phyloP scores from a whole-genome alignment of 2,888 invertebrate species.

The Cephus rjabovi region DNA sequence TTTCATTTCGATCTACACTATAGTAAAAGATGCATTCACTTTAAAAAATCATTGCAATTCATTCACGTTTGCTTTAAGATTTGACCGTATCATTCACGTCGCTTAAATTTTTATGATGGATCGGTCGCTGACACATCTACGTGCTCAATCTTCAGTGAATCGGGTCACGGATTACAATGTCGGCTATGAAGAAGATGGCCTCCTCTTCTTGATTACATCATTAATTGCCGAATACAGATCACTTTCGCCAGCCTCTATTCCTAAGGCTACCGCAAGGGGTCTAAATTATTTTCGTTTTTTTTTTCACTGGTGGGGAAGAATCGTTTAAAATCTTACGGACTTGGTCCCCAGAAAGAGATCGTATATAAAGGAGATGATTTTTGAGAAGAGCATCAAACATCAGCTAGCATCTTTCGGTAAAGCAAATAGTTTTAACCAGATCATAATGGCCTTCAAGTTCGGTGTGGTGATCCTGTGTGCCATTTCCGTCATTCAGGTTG shows the following conservation, averaged over 20 bases:
- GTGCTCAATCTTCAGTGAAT: neutral
- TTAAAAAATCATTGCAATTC: neutral
- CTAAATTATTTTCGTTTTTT: neutral
- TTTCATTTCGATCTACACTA: neutral
- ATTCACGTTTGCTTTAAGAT: neutral
- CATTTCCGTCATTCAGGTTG: slow-evolving; percentile 10
- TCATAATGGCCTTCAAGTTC: slow-evolving; percentile 13
- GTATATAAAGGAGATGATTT: slow-evolving; percentile 20
- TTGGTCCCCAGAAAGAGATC: slow-evolving; percentile 1
- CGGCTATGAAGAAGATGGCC: slow-evolving; percentile 10
- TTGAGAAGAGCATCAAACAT: slow-evolving; percentile 15
- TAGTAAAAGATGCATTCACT: neutral
- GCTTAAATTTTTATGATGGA: neutral
- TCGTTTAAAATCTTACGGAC: slow-evolving; percentile 5
- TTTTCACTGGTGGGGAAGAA: slow-evolving; percentile 18
- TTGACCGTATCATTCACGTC: neutral
- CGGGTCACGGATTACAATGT: neutral
- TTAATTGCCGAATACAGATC: slow-evolving; percentile 36
- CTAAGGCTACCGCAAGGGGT: slow-evolving; percentile 17
- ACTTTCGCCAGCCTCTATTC: slow-evolving; percentile 27
- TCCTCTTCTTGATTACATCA: slow-evolving; percentile 20
- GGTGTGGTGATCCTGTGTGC: slow-evolving; percentile 9
- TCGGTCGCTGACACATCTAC: neutral
- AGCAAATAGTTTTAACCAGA: neutral
- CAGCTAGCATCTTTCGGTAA: slow-evolving; percentile 6